A percentile compares a stretch with the other conserved stretches of the same genome.
Conservation (phyloP, 2,888 invertebrate genomes). For the Meteorus colon region DNA sequence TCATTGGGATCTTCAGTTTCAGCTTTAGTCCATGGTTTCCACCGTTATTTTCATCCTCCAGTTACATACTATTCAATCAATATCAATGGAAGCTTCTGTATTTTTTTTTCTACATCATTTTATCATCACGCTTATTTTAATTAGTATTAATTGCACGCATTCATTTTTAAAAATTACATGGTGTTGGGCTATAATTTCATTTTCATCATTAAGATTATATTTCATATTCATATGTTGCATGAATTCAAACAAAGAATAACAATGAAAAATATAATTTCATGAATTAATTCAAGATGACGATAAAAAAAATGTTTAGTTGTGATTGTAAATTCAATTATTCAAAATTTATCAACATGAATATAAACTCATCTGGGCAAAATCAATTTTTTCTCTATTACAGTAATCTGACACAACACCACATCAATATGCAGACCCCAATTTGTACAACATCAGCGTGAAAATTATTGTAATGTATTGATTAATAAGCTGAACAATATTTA, state of each 20-base stretch:
- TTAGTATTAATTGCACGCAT: not conserved
- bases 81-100: not conserved
- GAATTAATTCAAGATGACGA: not conserved
- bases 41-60: constrained; percentile 15
- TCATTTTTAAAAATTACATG: constrained; percentile 3
- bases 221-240: not conserved
- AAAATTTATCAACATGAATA: constrained; percentile 31
- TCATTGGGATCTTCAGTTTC: constrained; percentile 48
- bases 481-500: constrained; percentile 55
- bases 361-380: constrained; percentile 47
- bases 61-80: not conserved
- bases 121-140: not conserved
- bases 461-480: constrained; percentile 65
- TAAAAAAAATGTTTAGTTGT: constrained; percentile 12
- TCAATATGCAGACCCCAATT: constrained; percentile 61
- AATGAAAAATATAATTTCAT: not conserved
- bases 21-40: constrained; percentile 23
- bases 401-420: constrained; percentile 59
- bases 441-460: constrained; percentile 62
- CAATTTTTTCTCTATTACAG: constrained; percentile 64
- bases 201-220: not conserved
- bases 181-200: constrained; percentile 4
- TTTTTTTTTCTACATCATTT: constrained; percentile 8
- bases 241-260: not conserved
- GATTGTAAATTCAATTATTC: constrained; percentile 18